A percentile compares a stretch with the other conserved stretches of the same genome.
phyloP scores from a whole-genome alignment of 2,888 invertebrate genomes.

The Callimorpha dominula region DNA sequence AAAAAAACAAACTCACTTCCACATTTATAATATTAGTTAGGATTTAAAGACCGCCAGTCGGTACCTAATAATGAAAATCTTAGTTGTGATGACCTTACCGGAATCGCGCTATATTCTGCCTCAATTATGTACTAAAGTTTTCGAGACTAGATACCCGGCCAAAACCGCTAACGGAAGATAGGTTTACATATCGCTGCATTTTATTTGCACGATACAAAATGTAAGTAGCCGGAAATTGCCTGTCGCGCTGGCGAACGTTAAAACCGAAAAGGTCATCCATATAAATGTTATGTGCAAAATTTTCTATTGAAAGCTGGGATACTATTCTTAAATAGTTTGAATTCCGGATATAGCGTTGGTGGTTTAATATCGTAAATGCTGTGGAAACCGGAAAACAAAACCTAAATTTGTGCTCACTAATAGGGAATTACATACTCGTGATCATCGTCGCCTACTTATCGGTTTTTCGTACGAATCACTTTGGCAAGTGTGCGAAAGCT shows the following conservation, averaged over 20 bases:
- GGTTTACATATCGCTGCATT: constrained; percentile 19
- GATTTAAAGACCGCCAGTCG: not conserved
- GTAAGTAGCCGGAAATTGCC: constrained; percentile 34
- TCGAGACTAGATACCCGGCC: not conserved
- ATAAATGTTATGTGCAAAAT: constrained; percentile 14
- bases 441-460: too few relatives aligned
- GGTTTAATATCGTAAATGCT: not conserved
- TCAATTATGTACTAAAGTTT: not conserved
- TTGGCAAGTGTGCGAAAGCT: too few relatives aligned
- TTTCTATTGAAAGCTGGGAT: constrained; percentile 11
- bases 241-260: constrained; percentile 22
- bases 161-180: not conserved
- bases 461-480: too few relatives aligned
- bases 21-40: too few relatives aligned
- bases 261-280: constrained; percentile 14
- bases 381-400: too few relatives aligned
- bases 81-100: not conserved
- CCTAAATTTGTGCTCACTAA: too few relatives aligned
- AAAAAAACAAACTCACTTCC: too few relatives aligned
- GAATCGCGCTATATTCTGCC: not conserved
- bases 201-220: constrained; percentile 26
- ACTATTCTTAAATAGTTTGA: constrained; percentile 2
- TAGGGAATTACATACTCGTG: too few relatives aligned
- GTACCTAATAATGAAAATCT: not conserved
- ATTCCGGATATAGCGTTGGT: not conserved